phyloP scores from a whole-genome alignment of 2,888 invertebrate genomes.

The Platycheirus albimanus region DNA sequence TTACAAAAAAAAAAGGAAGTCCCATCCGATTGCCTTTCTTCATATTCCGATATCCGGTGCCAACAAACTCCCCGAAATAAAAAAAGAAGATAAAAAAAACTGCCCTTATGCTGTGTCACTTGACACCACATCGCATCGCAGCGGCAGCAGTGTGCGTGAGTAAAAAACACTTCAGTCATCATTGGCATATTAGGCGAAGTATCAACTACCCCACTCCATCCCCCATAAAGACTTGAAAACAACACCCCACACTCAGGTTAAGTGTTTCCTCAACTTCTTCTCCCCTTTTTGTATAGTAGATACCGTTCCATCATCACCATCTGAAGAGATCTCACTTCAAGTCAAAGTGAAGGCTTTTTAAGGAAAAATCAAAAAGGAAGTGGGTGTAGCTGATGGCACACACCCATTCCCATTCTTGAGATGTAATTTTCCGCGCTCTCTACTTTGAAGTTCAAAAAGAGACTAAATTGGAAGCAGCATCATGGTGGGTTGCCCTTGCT shows the following conservation, averaged over 20 bases:
- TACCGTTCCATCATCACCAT: constrained; percentile 35
- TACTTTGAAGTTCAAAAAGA: constrained; percentile 66
- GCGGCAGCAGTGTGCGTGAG: constrained; percentile 33
- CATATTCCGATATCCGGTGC: constrained; percentile 59
- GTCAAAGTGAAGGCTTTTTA: constrained; percentile 8
- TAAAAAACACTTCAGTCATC: constrained; percentile 69
- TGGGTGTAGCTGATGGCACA: constrained; percentile 30
- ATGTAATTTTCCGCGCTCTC: constrained; percentile 66
- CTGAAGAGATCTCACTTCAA: constrained; percentile 61
- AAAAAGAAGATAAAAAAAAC: constrained; percentile 26
- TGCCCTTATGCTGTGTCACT: constrained; percentile 54
- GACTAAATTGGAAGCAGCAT: constrained; percentile 51
- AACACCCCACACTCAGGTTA: constrained; percentile 56
- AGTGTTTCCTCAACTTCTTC: constrained; percentile 52
- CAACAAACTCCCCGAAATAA: constrained; percentile 1
- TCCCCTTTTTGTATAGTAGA: background rate
- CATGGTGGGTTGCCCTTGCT: constrained; percentile 23
- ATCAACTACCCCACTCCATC: constrained; percentile 28
- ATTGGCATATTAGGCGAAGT: constrained; percentile 63
- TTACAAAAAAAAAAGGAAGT: constrained; percentile 24
- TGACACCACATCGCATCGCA: constrained; percentile 71
- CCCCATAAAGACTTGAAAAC: constrained; percentile 8
- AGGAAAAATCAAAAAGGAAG: constrained; percentile 25
- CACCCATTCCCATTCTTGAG: constrained; percentile 43
- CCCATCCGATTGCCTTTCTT: constrained; percentile 53